Conservation (phyloP, 2,888 invertebrate genomes). For the Clepsis dumicolana region DNA sequence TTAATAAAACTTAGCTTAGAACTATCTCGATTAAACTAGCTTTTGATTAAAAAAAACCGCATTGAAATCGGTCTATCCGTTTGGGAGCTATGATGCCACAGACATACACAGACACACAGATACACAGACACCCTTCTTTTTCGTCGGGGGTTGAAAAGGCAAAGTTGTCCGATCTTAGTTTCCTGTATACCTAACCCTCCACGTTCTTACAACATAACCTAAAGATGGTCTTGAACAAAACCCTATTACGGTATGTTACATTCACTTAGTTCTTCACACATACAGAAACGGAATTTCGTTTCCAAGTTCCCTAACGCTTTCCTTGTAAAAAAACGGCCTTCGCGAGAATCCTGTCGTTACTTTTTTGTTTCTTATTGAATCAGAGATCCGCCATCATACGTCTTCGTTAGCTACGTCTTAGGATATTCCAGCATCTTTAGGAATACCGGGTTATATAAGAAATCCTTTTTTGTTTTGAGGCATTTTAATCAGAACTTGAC, state of each 20-base stretch:
- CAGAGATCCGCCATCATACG: slow-evolving; percentile 27
- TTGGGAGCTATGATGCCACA: too few relatives aligned
- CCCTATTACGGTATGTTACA: background rate
- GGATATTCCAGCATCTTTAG: slow-evolving; percentile 16
- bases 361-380: slow-evolving; percentile 38
- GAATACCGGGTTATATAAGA: background rate
- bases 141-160: too few relatives aligned
- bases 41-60: too few relatives aligned
- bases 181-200: too few relatives aligned
- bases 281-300: background rate
- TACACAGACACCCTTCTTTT: too few relatives aligned
- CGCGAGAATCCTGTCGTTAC: slow-evolving; percentile 15
- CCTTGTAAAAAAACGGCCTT: background rate
- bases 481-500: too few relatives aligned
- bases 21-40: too few relatives aligned
- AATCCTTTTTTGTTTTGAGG: background rate
- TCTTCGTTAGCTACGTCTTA: slow-evolving; percentile 31
- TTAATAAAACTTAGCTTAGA: too few relatives aligned
- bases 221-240: background rate
- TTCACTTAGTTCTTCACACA: background rate
- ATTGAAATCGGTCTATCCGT: too few relatives aligned
- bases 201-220: background rate
- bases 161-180: too few relatives aligned
- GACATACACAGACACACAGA: too few relatives aligned
- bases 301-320: background rate